Conservation (phyloP, 2,113 vertebrate genomes). For the Cebus imitator region DNA sequence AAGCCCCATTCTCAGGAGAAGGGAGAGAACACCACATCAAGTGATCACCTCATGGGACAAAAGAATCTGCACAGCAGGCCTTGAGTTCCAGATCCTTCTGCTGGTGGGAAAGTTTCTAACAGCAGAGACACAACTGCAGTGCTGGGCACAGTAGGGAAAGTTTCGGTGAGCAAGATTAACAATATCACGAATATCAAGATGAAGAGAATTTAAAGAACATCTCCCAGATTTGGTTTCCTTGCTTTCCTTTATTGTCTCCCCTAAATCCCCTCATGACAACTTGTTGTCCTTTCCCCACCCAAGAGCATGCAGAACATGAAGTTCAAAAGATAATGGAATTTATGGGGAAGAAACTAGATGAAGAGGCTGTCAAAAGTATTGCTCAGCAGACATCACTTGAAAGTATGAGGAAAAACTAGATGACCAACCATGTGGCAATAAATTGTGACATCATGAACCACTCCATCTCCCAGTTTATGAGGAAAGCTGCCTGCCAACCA, state of each 20-base stretch:
- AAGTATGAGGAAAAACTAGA: constrained; percentile 54
- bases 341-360: constrained; percentile 57
- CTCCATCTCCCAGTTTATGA: constrained; percentile 61
- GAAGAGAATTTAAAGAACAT: not conserved
- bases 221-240: not conserved
- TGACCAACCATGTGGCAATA: constrained; percentile 6
- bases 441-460: constrained; percentile 32
- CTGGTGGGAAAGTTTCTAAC: too few relatives aligned
- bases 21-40: too few relatives aligned
- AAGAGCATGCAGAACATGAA: constrained; percentile 61
- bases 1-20: too few relatives aligned
- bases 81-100: too few relatives aligned
- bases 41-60: too few relatives aligned
- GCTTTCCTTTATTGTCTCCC: not conserved
- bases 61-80: too few relatives aligned
- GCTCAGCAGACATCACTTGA: constrained; percentile 51
- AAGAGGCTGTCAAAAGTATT: constrained; percentile 46
- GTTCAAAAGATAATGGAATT: constrained; percentile 62
- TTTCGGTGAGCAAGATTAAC: not conserved
- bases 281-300: not conserved
- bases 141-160: too few relatives aligned
- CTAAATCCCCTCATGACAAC: not conserved
- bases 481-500: constrained; percentile 42
- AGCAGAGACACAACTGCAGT: too few relatives aligned
- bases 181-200: too few relatives aligned